Evolutionary conservation across 1,140 invertebrate species (phyloP).

Genomic region (Zaprionus vittiger): DNA sequence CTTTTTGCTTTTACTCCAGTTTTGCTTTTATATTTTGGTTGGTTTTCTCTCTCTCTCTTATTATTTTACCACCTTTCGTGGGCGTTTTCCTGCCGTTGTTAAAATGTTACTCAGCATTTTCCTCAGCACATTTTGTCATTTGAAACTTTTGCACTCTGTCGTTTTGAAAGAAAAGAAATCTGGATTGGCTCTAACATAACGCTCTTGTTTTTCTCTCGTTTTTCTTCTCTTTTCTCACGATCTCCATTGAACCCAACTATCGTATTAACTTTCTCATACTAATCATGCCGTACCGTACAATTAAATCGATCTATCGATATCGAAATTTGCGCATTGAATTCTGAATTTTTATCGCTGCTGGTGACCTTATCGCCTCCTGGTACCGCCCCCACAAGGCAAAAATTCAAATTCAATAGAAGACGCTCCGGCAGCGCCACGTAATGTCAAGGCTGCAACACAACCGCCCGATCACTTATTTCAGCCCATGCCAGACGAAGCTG

Average conservation of each 20-base stretch:
- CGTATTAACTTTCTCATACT: slow-evolving; percentile 75
- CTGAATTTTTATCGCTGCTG: slow-evolving; percentile 60
- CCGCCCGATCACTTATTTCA: slow-evolving; percentile 86
- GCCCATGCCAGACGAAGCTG: slow-evolving; percentile 87
- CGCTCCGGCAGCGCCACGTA: slow-evolving; percentile 84
- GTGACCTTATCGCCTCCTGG: slow-evolving; percentile 24
- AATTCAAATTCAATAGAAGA: slow-evolving; percentile 84
- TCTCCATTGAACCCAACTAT: slow-evolving; percentile 55
- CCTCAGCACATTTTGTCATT: slow-evolving; percentile 47
- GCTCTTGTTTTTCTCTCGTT: slow-evolving; percentile 79
- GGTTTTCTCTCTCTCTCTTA: background rate
- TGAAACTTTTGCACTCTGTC: slow-evolving; percentile 42
- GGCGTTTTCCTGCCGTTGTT: slow-evolving; percentile 50
- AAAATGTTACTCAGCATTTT: slow-evolving; percentile 46
- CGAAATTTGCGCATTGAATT: slow-evolving; percentile 61
- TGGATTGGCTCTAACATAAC: slow-evolving; percentile 83
- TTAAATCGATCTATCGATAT: slow-evolving; percentile 32
- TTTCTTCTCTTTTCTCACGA: slow-evolving; percentile 79
- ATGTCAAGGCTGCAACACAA: slow-evolving; percentile 85
- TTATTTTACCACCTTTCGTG: slow-evolving; percentile 22
- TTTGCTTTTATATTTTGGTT: slow-evolving; percentile 29
- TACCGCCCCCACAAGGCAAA: slow-evolving; percentile 56
- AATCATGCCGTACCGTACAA: slow-evolving; percentile 59
- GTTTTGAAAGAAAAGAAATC: slow-evolving; percentile 24
- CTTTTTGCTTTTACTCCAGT: slow-evolving; percentile 6